Conservation (phyloP, 2,797 vertebrate genomes). For the Crocidura indochinensis region DNA sequence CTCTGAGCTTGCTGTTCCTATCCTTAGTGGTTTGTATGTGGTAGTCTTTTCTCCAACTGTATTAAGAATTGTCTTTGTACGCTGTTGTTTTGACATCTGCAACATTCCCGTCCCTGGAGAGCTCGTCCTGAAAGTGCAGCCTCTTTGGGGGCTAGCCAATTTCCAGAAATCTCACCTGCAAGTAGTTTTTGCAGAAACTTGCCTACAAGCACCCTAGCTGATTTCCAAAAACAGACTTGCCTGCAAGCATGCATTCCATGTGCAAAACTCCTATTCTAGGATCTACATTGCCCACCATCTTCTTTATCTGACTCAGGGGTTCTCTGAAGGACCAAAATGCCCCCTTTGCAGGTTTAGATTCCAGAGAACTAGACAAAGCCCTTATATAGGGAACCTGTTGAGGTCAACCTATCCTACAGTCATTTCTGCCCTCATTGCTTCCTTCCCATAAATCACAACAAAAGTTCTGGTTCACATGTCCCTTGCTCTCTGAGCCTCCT, state of each 20-base stretch:
- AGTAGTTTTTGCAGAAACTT: no score
- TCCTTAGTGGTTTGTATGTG: fast-evolving
- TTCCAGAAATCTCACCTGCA: background rate
- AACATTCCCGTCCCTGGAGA: background rate
- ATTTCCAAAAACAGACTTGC: background rate
- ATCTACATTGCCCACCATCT: background rate
- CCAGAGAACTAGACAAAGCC: background rate
- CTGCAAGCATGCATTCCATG: fast-evolving
- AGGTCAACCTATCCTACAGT: background rate
- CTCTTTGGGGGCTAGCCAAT: background rate
- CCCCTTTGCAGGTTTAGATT: no score
- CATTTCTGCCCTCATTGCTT: background rate
- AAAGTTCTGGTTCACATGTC: background rate
- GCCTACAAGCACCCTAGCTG: no score
- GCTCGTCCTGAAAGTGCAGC: no score
- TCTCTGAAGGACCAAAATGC: no score
- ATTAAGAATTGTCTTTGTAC: background rate
- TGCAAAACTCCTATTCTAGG: background rate
- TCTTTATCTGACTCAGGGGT: background rate
- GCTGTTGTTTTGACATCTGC: background rate
- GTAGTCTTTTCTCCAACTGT: no score
- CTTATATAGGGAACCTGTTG: background rate
- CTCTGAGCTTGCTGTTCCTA: fast-evolving
- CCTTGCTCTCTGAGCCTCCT: background rate
- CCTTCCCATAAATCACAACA: background rate